These are phyloP conservation scores for Tapera naevia DNA, from an alignment of 2,797 vertebrate species.

Conservation along the genomic window DNA sequence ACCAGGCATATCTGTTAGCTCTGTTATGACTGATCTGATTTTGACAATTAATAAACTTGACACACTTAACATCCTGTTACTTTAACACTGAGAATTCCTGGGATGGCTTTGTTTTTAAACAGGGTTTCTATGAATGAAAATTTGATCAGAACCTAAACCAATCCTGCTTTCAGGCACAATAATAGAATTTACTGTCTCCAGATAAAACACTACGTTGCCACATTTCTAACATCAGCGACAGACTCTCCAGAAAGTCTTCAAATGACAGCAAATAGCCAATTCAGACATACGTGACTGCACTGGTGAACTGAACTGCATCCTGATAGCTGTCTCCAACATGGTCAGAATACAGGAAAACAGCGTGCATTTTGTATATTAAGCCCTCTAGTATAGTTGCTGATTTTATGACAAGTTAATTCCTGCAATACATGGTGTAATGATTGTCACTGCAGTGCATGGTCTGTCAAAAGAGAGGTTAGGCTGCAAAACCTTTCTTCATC, in stretches of 20 bases:
- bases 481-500: not conserved
- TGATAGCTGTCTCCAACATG: not conserved
- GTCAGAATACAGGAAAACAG: not conserved
- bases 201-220: not conserved
- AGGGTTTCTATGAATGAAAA: not conserved
- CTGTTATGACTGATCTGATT: slow-evolving; percentile 50
- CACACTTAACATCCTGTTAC: not conserved
- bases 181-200: not conserved
- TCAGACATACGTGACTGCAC: not conserved
- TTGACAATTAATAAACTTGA: slow-evolving; percentile 58
- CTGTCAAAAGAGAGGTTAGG: not conserved
- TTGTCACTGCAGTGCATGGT: fast-evolving
- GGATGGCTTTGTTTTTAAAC: not conserved
- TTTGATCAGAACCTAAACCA: not conserved
- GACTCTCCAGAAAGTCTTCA: not conserved
- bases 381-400: not conserved
- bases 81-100: not conserved
- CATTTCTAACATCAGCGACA: not conserved
- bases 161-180: not conserved
- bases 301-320: not conserved
- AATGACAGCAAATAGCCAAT: not conserved
- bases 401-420: not conserved
- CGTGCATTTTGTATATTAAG: not conserved
- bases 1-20: slow-evolving; percentile 43
- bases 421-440: not conserved